Evolutionary conservation across 2,113 vertebrate genomes (phyloP).

Genomic region (Cochlearius cochlearius): DNA sequence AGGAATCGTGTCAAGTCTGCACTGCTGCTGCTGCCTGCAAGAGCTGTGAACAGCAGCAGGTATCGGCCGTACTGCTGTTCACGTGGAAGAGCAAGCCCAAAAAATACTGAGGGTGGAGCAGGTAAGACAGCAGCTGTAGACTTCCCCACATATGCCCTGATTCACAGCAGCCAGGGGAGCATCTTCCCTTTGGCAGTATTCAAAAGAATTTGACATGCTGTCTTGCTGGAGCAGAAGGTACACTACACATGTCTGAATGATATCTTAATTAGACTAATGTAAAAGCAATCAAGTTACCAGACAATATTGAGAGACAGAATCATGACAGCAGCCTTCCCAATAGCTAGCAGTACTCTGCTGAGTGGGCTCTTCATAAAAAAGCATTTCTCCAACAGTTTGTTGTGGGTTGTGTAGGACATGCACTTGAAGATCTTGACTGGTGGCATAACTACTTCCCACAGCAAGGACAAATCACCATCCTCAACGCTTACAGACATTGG

Average conservation of each 20-base stretch:
- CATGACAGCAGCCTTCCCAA: not conserved
- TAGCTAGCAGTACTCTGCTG: not conserved
- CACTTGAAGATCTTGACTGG: not conserved
- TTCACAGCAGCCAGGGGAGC: not conserved
- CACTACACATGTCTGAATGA: not conserved
- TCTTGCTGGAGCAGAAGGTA: not conserved
- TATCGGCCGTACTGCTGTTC: not conserved
- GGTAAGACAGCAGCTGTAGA: not conserved
- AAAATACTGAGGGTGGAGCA: not conserved
- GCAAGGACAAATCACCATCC: not conserved
- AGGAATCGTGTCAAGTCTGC: not conserved
- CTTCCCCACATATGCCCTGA: not conserved
- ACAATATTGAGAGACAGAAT: not conserved
- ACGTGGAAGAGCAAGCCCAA: not conserved
- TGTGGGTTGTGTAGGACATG: not conserved
- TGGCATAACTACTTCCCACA: not conserved
- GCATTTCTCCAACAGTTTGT: not conserved
- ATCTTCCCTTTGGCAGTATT: not conserved
- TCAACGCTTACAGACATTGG: accelerated
- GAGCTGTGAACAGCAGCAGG: conserved; percentile 3
- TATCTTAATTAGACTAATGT: not conserved
- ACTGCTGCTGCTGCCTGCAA: not conserved
- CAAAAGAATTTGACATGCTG: not conserved
- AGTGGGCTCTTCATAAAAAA: not conserved
- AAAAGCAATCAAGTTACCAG: not conserved